Base-by-base conservation (phyloP, 2,113 vertebrate genomes). In the Symphodus melops region DNA sequence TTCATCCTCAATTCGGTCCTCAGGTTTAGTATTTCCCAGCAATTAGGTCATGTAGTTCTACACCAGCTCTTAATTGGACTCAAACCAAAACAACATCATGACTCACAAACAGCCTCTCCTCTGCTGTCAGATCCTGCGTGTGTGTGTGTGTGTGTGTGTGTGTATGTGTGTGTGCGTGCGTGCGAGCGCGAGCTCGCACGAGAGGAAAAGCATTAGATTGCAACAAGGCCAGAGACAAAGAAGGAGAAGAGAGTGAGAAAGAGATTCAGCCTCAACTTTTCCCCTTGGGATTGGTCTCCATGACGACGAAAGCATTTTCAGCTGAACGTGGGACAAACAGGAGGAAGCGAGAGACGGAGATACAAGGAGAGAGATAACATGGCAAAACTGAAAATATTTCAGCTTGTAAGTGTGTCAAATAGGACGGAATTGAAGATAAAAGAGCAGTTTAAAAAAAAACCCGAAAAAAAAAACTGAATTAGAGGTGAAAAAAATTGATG, bases 221-320 rank as follows among this genome's bases (percentile, higher is more conserved):
- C 72, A 82, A 80, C 80, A 57, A 53, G 57, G 68, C 78, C 54
- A 46, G 33, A 91, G 54, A 89, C 81, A 82, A 83, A 80, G 68
- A 81, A 54, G 72, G 54, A 78, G 52, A 75, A 54, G 70, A 79
- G 58, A 83, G 85, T 37, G 74, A 66, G 68, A 76, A 73, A 56
- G 79, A 79, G 36, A 90, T 79, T 80, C 82, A 64, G 77, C 86
- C 75, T 84, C 78, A 86, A 88, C 86, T 90, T 88, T 90, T 88
- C 74, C 92, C 90, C 74, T 73, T 75, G 90, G 91, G 90, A 93
- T 74, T 53, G 84, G 81, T 93, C 75, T 60, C 88, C 91, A 94
- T 94, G 91, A 86, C 86, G 85, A 93, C 88, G 5, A 72, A 73
- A 75, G 84, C 81, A 72, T 84, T 91, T 88, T 88, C 88, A 77